Percentiles rank a stretch among this genome's conserved stretches.
Evolutionary conservation across 2,797 vertebrate species (phyloP).

Genomic region (Mus caroli): DNA sequence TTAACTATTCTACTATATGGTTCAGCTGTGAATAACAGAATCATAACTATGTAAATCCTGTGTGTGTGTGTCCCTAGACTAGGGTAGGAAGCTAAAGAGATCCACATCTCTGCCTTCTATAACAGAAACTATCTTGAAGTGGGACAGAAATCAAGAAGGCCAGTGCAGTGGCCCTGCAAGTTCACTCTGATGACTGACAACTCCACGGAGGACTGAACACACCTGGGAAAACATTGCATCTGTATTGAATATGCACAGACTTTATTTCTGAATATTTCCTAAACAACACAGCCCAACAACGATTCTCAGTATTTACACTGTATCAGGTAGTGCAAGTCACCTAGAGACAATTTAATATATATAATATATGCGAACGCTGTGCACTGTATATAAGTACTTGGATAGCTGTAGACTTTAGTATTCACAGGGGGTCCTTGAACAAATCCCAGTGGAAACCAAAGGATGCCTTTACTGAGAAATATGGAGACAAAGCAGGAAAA

Average conservation of each 20-base stretch:
- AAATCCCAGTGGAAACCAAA: neutral
- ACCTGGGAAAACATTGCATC: neutral
- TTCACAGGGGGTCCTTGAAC: neutral
- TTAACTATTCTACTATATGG: neutral
- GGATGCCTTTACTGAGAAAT: neutral
- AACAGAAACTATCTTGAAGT: neutral
- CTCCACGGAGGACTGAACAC: neutral
- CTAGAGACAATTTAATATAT: neutral
- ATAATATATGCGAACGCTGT: neutral
- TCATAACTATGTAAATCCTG: neutral
- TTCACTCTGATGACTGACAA: neutral
- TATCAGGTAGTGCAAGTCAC: neutral
- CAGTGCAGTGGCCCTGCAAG: neutral
- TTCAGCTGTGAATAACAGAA: neutral
- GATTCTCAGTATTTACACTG: neutral
- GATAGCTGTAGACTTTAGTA: neutral
- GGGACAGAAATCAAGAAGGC: neutral
- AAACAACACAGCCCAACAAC: neutral
- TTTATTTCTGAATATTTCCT: neutral
- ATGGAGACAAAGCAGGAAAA: neutral
- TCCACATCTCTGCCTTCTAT: neutral
- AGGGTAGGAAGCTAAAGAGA: neutral
- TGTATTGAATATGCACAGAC: neutral
- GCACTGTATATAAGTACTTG: neutral
- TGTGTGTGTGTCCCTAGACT: neutral